phyloP scores from a whole-genome alignment of 2,888 invertebrate species.

The Pheosia gnoma region DNA sequence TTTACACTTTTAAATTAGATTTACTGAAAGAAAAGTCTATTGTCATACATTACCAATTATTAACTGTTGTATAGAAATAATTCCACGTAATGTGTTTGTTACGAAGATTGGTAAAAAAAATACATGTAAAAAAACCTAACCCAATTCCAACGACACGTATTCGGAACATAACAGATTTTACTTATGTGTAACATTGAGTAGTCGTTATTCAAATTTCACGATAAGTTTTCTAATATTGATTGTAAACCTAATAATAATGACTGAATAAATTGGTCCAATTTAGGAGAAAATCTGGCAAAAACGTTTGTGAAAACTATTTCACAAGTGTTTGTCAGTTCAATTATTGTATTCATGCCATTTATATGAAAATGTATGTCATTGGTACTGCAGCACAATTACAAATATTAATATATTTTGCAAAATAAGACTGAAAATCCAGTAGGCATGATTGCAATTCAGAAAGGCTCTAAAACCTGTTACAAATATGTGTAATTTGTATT shows the following conservation, averaged over 20 bases:
- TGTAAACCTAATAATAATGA: not conserved
- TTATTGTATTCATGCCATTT: too few relatives aligned
- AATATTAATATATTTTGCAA: too few relatives aligned
- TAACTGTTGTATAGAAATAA: slow-evolving; percentile 46
- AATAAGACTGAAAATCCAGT: too few relatives aligned
- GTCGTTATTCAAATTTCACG: slow-evolving; percentile 14
- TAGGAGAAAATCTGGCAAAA: not conserved
- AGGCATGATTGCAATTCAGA: too few relatives aligned
- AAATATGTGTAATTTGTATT: too few relatives aligned
- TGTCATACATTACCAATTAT: slow-evolving; percentile 19
- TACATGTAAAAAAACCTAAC: slow-evolving; percentile 40
- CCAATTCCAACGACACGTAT: slow-evolving; percentile 49
- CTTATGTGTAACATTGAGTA: slow-evolving; percentile 17
- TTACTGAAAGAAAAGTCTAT: not conserved
- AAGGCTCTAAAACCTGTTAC: too few relatives aligned
- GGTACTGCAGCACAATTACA: too few relatives aligned
- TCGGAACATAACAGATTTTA: slow-evolving; percentile 39
- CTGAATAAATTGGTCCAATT: not conserved
- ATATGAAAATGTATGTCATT: too few relatives aligned
- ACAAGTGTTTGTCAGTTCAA: not conserved
- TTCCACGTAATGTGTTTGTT: slow-evolving; percentile 52
- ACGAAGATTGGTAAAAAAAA: slow-evolving; percentile 30
- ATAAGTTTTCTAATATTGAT: slow-evolving; percentile 15
- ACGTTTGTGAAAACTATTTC: slow-evolving; percentile 1
- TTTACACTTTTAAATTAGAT: not conserved